These are phyloP conservation scores for Odobenus rosmarus DNA, from an alignment of 2,113 vertebrate genomes.

Conservation along the genomic window DNA sequence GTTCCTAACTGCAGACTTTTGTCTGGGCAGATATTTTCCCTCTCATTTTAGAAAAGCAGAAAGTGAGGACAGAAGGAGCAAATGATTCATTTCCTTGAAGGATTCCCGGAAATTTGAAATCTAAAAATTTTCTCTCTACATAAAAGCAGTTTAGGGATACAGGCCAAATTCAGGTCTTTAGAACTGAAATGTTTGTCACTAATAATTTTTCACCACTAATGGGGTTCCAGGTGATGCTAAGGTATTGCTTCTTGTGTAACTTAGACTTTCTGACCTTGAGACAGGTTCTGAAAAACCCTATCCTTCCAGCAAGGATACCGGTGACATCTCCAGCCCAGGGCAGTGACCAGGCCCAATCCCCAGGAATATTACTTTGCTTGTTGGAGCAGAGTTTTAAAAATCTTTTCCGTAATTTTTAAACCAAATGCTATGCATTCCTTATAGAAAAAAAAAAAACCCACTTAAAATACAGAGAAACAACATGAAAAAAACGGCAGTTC, in stretches of 20 bases:
- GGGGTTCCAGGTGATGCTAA: background rate
- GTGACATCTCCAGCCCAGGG: background rate
- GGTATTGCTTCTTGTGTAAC: background rate
- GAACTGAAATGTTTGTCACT: background rate
- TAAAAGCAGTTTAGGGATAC: background rate
- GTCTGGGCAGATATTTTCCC: background rate
- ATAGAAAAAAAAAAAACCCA: background rate
- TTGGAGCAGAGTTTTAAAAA: background rate
- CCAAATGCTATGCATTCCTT: background rate
- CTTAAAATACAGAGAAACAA: constrained; percentile 19
- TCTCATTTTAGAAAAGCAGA: background rate
- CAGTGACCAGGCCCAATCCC: background rate
- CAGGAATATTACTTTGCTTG: background rate
- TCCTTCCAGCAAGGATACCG: background rate
- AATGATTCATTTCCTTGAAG: background rate
- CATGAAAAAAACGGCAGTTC: background rate
- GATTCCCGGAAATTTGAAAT: background rate
- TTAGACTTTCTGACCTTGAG: constrained; percentile 24
- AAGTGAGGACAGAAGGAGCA: background rate
- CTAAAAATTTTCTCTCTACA: background rate
- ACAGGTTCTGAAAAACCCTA: background rate
- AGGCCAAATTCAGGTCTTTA: background rate
- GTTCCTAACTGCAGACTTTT: fast-evolving
- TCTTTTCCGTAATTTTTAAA: constrained; percentile 10
- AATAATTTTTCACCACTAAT: background rate